A percentile compares a stretch with the other conserved stretches of the same genome.
Evolutionary conservation across 2,113 vertebrate genomes (phyloP).

Genomic region (Todiramphus chloris): DNA sequence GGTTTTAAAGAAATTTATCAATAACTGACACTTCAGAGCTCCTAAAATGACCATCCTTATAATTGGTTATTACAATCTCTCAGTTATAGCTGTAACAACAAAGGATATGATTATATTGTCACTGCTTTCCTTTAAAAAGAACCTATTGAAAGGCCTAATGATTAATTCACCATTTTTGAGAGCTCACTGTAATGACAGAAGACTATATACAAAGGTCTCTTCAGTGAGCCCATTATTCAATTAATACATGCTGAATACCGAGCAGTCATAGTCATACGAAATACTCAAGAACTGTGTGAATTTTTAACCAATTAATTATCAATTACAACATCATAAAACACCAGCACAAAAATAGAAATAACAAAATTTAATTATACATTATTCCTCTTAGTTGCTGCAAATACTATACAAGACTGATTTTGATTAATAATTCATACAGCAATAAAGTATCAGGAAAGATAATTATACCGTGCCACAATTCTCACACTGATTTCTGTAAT

Average conservation of each 20-base stretch:
- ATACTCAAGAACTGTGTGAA: slow-evolving; percentile 71
- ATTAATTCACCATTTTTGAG: slow-evolving; percentile 77
- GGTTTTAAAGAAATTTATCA: slow-evolving; percentile 32
- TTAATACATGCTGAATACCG: slow-evolving; percentile 74
- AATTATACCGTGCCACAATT: slow-evolving; percentile 84
- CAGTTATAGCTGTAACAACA: slow-evolving; percentile 66
- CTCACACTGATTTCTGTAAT: slow-evolving; percentile 86
- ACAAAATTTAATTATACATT: slow-evolving; percentile 85
- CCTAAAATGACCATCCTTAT: slow-evolving; percentile 64
- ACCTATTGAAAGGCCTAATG: slow-evolving; percentile 74
- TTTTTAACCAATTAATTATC: slow-evolving; percentile 85
- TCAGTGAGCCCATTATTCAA: slow-evolving; percentile 74
- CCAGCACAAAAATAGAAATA: slow-evolving; percentile 83
- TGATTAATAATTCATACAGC: slow-evolving; percentile 89
- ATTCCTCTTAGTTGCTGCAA: slow-evolving; percentile 81
- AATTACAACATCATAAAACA: slow-evolving; percentile 85
- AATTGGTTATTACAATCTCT: slow-evolving; percentile 67
- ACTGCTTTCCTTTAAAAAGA: slow-evolving; percentile 69
- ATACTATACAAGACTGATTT: slow-evolving; percentile 85
- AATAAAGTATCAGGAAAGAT: slow-evolving; percentile 84
- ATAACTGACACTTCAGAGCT: slow-evolving; percentile 48
- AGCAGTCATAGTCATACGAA: slow-evolving; percentile 76
- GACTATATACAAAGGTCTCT: slow-evolving; percentile 68
- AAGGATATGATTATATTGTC: slow-evolving; percentile 68
- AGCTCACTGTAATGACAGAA: slow-evolving; percentile 62